Percentiles rank a stretch among this genome's conserved stretches.
These are phyloP conservation scores for Coregonus sp. DNA, from an alignment of 2,797 vertebrate species.

Conservation along the genomic window DNA sequence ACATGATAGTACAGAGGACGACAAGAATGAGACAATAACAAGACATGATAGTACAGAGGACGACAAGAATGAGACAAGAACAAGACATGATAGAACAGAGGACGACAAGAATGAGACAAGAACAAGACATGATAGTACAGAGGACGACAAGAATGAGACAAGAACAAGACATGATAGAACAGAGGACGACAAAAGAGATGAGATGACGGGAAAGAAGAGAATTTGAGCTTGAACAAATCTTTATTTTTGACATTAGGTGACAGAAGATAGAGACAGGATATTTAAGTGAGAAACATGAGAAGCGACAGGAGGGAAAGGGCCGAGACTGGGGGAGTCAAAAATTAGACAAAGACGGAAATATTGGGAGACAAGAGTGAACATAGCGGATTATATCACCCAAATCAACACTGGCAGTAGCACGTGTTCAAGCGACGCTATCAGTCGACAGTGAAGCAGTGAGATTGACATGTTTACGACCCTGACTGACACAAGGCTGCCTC, in stretches of 20 bases:
- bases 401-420: background rate
- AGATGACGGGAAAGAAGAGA: background rate
- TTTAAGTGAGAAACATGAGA: no score
- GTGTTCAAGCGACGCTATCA: background rate
- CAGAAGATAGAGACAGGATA: background rate
- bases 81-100: no score
- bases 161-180: no score
- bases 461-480: conserved; percentile 55
- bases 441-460: conserved; percentile 5
- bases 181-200: background rate
- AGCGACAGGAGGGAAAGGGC: background rate
- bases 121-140: no score
- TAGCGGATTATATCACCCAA: background rate
- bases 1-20: background rate
- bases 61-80: no score
- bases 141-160: no score
- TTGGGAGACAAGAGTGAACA: background rate
- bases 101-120: no score
- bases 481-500: conserved; percentile 14
- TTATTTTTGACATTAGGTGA: no score
- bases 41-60: no score
- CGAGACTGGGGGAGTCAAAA: background rate
- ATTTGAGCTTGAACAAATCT: no score
- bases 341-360: background rate
- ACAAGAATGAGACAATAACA: no score